Base-by-base conservation (phyloP, 2,113 vertebrate genomes). In the Macrotis lagotis region DNA sequence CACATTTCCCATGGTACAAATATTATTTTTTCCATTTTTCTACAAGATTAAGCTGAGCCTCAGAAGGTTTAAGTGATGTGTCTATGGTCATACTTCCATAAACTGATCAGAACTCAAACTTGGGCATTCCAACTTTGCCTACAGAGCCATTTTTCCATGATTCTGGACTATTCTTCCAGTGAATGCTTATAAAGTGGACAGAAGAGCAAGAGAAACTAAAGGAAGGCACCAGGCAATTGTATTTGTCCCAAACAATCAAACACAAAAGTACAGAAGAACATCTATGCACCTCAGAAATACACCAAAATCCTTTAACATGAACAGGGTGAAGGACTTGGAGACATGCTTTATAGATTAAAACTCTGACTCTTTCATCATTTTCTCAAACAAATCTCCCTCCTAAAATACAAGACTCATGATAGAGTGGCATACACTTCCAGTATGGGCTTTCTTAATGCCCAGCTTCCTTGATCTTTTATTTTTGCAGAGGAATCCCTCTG, bases 391-490 rank as follows among this genome's bases (percentile, higher is more conserved):
- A 94, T 91, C 31, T 96, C 96, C 48, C 90, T 83, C 31, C 90
- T 48, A 91, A 95, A 51, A 48, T 50, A 48, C 25, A 97, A 95
- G 47, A 50, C 7, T 55, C 19, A 25, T 91, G 51, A 92, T 26
- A 96, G 94, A 93, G 91, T 8, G 50, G 83, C 93, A 48, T 26
- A 91, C 89, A 74, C 59, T 95, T 93, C 94, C 93, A 97, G 95
- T 55, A 90, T 95, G 89, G 93, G 28, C 92, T 97, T 95, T 95
- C n/a, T 91, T 94, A 59, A 48, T 93, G 88, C 95, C 94, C 74
- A 44, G 97, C 90, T 95, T 59, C 96, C 51, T 90, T 50, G 94
- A 97, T 74, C 95, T 95, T 96, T 98, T 97, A 96, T 97, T 98
- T 66, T 97, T 97, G 90, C 90, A 96, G 92, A 96, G 50, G 95